Evolutionary conservation across 1,140 invertebrate genomes (phyloP).

Genomic region (Polypedilum pembai): DNA sequence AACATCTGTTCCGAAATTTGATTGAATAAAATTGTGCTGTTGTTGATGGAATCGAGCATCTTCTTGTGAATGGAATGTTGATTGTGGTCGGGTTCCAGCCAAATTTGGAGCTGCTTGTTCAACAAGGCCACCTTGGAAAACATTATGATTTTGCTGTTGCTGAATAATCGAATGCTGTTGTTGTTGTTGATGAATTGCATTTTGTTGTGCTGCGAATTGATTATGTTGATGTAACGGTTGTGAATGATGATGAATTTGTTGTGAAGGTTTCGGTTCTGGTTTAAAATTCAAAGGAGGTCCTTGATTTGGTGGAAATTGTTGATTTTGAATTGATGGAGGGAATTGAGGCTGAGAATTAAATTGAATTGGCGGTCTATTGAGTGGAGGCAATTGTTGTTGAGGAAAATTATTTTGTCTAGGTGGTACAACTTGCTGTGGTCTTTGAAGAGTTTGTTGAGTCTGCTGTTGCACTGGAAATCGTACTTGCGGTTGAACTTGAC

Average conservation of each 20-base stretch:
- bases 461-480: slow-evolving; percentile 37
- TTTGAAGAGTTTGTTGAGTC: slow-evolving; percentile 35
- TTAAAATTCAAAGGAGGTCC: slow-evolving; percentile 39
- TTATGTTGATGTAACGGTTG: slow-evolving; percentile 35
- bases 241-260: slow-evolving; percentile 33
- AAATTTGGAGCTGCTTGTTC: slow-evolving; percentile 25
- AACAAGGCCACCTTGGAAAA: slow-evolving; percentile 25
- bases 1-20: slow-evolving; percentile 50
- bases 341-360: slow-evolving; percentile 31
- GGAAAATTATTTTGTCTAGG: slow-evolving; percentile 34
- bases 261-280: slow-evolving; percentile 30
- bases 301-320: slow-evolving; percentile 36
- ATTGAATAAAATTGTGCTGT: slow-evolving; percentile 35
- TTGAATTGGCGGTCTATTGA: slow-evolving; percentile 38
- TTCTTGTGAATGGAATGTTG: not conserved
- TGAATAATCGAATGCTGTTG: not conserved
- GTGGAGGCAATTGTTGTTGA: slow-evolving; percentile 42
- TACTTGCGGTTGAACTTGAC: slow-evolving; percentile 35
- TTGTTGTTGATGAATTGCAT: slow-evolving; percentile 13
- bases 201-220: slow-evolving; percentile 31
- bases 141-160: slow-evolving; percentile 2
- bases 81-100: not conserved
- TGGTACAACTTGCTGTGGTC: slow-evolving; percentile 36
- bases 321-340: slow-evolving; percentile 37
- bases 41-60: slow-evolving; percentile 33